These are phyloP conservation scores for Dasysyrphus albostriatus DNA, from an alignment of 2,888 invertebrate species.

Conservation along the genomic window DNA sequence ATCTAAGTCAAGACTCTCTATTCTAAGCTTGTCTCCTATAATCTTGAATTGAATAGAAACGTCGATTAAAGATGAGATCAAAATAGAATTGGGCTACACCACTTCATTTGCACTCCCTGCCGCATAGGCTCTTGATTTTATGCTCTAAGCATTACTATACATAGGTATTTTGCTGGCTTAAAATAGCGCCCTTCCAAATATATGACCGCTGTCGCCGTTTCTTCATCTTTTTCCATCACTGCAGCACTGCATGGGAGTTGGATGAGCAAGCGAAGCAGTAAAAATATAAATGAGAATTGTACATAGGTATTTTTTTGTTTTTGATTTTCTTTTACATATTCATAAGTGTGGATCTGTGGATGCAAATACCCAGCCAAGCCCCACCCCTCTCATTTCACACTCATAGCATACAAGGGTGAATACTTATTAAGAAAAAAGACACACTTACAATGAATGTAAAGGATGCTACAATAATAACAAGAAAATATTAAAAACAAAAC, in stretches of 20 bases:
- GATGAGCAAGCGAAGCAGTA: constrained; percentile 22
- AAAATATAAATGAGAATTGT: constrained; percentile 49
- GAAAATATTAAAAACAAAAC: constrained; percentile 45
- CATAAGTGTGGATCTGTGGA: constrained; percentile 39
- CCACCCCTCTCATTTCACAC: constrained; percentile 17
- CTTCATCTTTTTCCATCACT: not conserved
- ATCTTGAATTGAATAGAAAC: too few species aligned
- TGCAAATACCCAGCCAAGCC: constrained; percentile 3
- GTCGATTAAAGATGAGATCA: too few species aligned
- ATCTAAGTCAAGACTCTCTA: too few species aligned
- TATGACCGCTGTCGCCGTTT: too few species aligned
- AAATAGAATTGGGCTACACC: too few species aligned
- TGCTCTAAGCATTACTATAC: too few species aligned
- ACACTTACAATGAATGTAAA: constrained; percentile 68
- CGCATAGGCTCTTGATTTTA: too few species aligned
- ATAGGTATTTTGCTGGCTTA: too few species aligned
- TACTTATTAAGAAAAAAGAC: constrained; percentile 75
- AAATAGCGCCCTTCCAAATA: not conserved
- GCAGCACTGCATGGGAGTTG: not conserved
- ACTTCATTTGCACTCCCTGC: too few species aligned
- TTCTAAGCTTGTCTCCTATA: too few species aligned
- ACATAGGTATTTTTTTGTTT: constrained; percentile 51
- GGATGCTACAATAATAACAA: constrained; percentile 68
- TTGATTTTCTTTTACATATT: constrained; percentile 30
- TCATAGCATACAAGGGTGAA: constrained; percentile 55